phyloP scores from a whole-genome alignment of 2,888 invertebrate genomes.

The Cerastis leucographa region DNA sequence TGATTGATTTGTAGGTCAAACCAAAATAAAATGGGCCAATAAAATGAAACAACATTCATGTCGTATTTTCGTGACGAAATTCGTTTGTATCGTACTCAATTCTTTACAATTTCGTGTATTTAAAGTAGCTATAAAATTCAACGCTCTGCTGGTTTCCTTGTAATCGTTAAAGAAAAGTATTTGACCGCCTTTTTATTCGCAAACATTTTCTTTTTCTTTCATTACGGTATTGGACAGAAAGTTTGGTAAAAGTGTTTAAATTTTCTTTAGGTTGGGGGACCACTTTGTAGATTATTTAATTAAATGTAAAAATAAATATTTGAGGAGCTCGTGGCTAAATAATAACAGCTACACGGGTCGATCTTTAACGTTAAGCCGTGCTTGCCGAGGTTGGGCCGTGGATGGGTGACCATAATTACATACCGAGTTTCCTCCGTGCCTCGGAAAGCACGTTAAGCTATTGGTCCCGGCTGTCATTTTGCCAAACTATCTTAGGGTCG shows the following conservation, averaged over 20 bases:
- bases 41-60: background rate
- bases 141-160: conserved; percentile 67
- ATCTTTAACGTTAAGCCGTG: no score
- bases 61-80: conserved; percentile 29
- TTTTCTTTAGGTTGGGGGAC: conserved; percentile 16
- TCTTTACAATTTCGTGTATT: conserved; percentile 63
- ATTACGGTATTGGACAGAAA: conserved; percentile 21
- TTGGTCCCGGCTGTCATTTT: no score
- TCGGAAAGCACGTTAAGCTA: no score
- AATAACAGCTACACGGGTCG: no score
- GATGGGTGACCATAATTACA: no score
- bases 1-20: conserved; percentile 1
- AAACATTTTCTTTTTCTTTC: conserved; percentile 48
- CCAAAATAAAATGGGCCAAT: conserved; percentile 13
- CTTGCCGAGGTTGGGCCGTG: no score
- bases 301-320: background rate
- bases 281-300: conserved; percentile 21
- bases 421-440: no score
- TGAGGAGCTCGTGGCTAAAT: no score
- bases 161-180: conserved; percentile 64
- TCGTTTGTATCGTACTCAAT: conserved; percentile 20
- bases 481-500: no score
- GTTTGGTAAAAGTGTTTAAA: conserved; percentile 7
- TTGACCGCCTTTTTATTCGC: conserved; percentile 45
- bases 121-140: conserved; percentile 70